phyloP scores from a whole-genome alignment of 1,140 invertebrate species.

The Sarcophaga bullata region DNA sequence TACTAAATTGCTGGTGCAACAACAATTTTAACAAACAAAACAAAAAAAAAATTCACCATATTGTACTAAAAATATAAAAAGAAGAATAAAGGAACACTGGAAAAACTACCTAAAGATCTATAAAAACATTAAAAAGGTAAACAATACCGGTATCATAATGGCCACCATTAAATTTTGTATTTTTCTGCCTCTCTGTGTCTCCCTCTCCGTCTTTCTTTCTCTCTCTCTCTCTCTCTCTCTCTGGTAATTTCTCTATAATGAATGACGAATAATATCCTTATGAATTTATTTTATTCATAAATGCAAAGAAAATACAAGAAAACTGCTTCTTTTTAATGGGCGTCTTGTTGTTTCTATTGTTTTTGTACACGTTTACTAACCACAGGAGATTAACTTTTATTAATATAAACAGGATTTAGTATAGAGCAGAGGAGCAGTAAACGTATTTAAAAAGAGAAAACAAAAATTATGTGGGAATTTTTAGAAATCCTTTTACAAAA shows the following conservation, averaged over 20 bases:
- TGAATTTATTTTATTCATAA: slow-evolving; percentile 18
- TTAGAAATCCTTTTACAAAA: background rate
- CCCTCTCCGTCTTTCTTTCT: background rate
- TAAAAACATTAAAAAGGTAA: background rate
- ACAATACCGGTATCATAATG: too few relatives aligned
- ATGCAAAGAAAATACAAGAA: background rate
- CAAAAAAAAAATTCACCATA: background rate
- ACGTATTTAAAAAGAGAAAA: too few relatives aligned
- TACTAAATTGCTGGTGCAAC: background rate
- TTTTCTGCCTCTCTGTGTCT: too few relatives aligned
- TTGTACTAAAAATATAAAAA: too few relatives aligned
- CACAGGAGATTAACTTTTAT: slow-evolving; percentile 57
- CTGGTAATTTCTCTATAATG: background rate
- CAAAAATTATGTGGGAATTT: background rate
- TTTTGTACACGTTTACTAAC: slow-evolving; percentile 45
- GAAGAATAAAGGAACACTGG: background rate
- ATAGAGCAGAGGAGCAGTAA: background rate
- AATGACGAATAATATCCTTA: background rate
- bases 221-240: background rate
- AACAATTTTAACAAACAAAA: background rate
- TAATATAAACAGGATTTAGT: slow-evolving; percentile 31
- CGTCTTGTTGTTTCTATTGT: slow-evolving; percentile 51
- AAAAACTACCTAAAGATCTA: background rate
- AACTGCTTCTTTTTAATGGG: slow-evolving; percentile 42
- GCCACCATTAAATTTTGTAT: background rate